Percentiles rank a stretch among this genome's conserved stretches.
These are phyloP conservation scores for Eurypyga helias DNA, from an alignment of 2,113 vertebrate species.

Conservation along the genomic window DNA sequence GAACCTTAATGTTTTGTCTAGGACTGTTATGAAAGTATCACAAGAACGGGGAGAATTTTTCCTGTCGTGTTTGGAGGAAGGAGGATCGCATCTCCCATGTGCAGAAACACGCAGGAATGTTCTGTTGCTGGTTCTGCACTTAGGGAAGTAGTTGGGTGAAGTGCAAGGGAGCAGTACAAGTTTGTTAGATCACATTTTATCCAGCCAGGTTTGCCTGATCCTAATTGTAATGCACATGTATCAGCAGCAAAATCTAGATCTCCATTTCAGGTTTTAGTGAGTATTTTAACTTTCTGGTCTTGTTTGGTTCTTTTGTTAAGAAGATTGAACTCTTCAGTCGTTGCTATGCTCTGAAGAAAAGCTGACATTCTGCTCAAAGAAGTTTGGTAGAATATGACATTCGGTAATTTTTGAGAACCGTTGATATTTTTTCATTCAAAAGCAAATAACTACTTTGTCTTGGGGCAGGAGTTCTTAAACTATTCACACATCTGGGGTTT, in stretches of 20 bases:
- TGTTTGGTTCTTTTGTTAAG: neutral
- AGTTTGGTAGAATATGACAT: neutral
- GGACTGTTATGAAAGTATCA: neutral
- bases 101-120: neutral
- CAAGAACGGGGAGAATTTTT: neutral
- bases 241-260: neutral
- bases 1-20: neutral
- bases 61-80: neutral
- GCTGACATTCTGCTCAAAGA: neutral
- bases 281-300: neutral
- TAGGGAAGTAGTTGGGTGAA: neutral
- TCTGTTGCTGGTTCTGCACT: neutral
- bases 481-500: neutral
- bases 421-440: neutral
- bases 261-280: neutral
- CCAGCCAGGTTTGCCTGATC: neutral
- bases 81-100: neutral
- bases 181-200: neutral
- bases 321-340: neutral
- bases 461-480: neutral
- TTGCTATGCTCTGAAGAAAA: neutral
- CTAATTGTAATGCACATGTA: neutral
- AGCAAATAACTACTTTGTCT: neutral
- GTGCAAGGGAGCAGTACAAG: neutral
- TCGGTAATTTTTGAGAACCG: neutral